Percentiles rank a stretch among this genome's conserved stretches.
phyloP scores from a whole-genome alignment of 2,888 invertebrate species.

The Chrysina gloriosa region DNA sequence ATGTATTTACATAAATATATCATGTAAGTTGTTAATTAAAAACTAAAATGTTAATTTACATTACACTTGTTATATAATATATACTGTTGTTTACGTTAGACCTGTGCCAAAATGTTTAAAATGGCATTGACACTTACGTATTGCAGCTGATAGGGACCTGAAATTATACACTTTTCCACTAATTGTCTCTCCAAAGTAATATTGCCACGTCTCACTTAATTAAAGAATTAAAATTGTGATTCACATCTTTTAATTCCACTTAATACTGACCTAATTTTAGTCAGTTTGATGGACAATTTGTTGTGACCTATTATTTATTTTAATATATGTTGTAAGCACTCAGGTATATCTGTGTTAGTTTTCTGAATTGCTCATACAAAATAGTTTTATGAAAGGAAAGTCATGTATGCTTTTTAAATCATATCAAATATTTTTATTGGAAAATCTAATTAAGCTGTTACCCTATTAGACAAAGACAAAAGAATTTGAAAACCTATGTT shows the following conservation, averaged over 20 bases:
- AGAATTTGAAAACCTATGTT: background rate
- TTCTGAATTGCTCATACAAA: constrained; percentile 42
- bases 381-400: constrained; percentile 10
- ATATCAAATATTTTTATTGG: no score
- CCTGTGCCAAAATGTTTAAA: constrained; percentile 36
- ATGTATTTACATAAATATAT: constrained; percentile 39
- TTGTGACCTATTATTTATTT: constrained; percentile 28
- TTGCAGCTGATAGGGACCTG: constrained; percentile 41
- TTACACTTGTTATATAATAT: constrained; percentile 36
- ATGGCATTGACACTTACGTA: constrained; percentile 35
- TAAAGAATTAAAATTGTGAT: constrained; percentile 35
- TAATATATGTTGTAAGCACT: constrained; percentile 43
- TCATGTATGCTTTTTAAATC: background rate
- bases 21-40: constrained; percentile 35
- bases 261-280: constrained; percentile 44
- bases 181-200: constrained; percentile 34
- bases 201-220: constrained; percentile 31
- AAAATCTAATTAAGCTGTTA: no score
- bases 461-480: background rate
- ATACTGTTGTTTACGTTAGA: constrained; percentile 38
- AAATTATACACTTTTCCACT: constrained; percentile 32
- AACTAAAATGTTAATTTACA: constrained; percentile 31
- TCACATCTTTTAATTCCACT: constrained; percentile 40
- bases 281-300: constrained; percentile 36
- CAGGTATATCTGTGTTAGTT: constrained; percentile 45